Percentiles rank a stretch among this genome's conserved stretches.
phyloP scores from a whole-genome alignment of 2,797 vertebrate genomes.

The Eulemur coronatus region DNA sequence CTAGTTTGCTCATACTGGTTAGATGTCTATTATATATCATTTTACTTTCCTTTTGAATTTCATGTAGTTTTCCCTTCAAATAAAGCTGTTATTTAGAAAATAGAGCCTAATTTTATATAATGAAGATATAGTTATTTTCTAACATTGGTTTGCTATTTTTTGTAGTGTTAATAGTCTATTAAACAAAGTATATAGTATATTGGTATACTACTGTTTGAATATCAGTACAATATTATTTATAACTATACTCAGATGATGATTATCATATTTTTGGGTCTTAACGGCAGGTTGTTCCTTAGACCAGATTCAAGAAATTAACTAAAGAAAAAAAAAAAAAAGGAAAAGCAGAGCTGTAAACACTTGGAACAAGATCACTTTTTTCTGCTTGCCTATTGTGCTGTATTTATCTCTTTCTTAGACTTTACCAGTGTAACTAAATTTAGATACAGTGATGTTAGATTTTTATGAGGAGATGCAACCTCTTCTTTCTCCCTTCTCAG shows the following conservation, averaged over 20 bases:
- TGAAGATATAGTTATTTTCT: not conserved
- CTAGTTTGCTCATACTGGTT: not conserved
- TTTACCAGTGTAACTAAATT: not conserved
- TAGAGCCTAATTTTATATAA: not conserved
- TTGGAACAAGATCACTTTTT: not conserved
- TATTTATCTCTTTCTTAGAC: not conserved
- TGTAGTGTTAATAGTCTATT: not conserved
- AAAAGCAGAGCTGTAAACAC: not conserved
- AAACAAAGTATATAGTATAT: not conserved
- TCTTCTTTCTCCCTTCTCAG: not conserved
- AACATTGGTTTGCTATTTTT: constrained; percentile 32
- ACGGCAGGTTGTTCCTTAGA: not conserved
- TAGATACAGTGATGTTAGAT: not conserved
- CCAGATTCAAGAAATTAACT: not conserved
- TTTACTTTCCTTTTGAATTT: constrained; percentile 59
- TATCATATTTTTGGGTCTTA: not conserved
- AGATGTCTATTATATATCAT: not conserved
- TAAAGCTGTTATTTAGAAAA: constrained; percentile 39
- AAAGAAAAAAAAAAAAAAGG: not conserved
- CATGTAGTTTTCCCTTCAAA: not conserved
- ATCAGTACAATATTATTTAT: not conserved
- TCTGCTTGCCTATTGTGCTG: not conserved
- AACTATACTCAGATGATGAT: not conserved
- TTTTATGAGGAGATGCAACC: not conserved
- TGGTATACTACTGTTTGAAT: not conserved